A percentile compares a stretch with the other conserved stretches of the same genome.
Evolutionary conservation across 2,888 invertebrate species (phyloP).

Genomic region (Scaptomyza flava): DNA sequence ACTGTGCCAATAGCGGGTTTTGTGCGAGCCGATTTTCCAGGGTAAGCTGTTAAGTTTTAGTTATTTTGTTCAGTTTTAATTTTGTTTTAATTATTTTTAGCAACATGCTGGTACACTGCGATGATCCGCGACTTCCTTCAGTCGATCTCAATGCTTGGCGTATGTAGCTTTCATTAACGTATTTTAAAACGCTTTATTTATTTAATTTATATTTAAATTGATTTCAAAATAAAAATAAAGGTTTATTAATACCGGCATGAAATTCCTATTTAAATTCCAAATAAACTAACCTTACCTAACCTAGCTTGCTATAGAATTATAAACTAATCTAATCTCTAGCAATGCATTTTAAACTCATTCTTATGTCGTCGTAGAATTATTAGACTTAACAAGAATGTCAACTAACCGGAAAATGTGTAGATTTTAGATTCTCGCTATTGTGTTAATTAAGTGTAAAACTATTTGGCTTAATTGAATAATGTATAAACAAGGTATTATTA

Average conservation of each 20-base stretch:
- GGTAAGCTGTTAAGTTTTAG: constrained; percentile 84
- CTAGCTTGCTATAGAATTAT: no score
- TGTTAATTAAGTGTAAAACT: constrained; percentile 54
- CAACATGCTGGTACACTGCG: constrained; percentile 88
- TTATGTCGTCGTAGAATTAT: background rate
- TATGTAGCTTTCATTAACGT: constrained; percentile 66
- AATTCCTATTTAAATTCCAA: no score
- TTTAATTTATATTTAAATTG: constrained; percentile 1
- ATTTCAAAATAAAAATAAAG: background rate
- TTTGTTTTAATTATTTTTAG: constrained; percentile 83
- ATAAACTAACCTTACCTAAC: no score
- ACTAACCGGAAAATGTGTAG: constrained; percentile 7
- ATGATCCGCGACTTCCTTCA: constrained; percentile 86
- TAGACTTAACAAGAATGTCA: constrained; percentile 13
- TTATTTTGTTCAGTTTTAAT: background rate
- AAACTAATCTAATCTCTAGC: background rate
- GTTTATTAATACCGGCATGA: no score
- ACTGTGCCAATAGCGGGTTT: constrained; percentile 87
- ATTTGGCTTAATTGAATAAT: constrained; percentile 30
- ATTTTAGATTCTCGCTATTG: constrained; percentile 29
- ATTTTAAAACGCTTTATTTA: background rate
- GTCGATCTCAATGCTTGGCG: constrained; percentile 88
- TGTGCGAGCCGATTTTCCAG: constrained; percentile 86
- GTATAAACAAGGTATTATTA: constrained; percentile 28
- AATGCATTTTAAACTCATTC: no score